Base-by-base conservation (phyloP, 2,888 invertebrate genomes). In the Caenorhabditis sp. region DNA sequence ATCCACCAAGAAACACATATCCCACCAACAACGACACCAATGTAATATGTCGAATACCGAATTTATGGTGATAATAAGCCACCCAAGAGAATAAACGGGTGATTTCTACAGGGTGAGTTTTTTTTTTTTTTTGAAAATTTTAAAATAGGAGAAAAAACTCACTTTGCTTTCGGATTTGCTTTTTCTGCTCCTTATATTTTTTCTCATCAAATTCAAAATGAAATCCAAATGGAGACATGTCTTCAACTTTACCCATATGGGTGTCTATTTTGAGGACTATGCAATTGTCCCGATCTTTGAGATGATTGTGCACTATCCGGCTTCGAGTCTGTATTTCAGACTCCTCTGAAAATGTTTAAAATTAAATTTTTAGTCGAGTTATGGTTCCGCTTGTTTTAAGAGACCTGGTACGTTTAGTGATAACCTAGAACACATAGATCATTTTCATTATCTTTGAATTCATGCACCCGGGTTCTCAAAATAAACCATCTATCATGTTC, bases 41-140 rank as follows among this genome's bases (percentile, higher is more conserved):
- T 1, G 80, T 66, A 14, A 83, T 63, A 54, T 83, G 83, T 14
- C 83, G 76, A 20, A 83, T 78, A 27, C 83, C 83, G 59, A 78
- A 83, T 59, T 79, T 80, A 60, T 83, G 83, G 71, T 83, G 83
- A 63, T 82, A 80, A 43, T 77, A 76, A 1, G 83, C 81, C 56
- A 81, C 59, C 75, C 76, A 78, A 5, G 80, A 68, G 25, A 83
- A 73, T 65, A 80, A 80, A 27, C 70, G 58, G 1, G 81, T 80
- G 10, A 82, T 67, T 61, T 68, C 82, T 82, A 63, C n/a, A 76
- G 70, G 17, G 10, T 27, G 5, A 14, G 20, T 38, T 12, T 2
- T 43, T 1, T 27, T 52, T 2, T 20, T 8, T 8, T 57, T 23
- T 20, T 8, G 5, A 57, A 31, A 27, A 20, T 23, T 23, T 54